Percentiles rank a stretch among this genome's conserved stretches.
These are phyloP conservation scores for Papilio dardanus DNA, from an alignment of 1,140 invertebrate species.

Conservation along the genomic window DNA sequence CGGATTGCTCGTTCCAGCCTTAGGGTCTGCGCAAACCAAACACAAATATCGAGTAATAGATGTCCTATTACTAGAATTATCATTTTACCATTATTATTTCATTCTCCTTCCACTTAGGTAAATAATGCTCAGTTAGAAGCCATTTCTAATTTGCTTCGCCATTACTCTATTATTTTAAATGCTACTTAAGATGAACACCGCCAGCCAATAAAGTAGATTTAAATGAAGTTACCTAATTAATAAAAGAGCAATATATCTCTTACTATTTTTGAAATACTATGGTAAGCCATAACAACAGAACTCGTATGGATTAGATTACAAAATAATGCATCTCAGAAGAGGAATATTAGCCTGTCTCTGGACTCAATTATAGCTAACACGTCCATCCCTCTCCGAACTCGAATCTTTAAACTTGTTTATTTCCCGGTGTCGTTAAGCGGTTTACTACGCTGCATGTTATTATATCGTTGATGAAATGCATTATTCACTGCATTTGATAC, in stretches of 20 bases:
- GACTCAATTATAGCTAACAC: conserved; percentile 29
- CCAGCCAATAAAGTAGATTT: too few relatives aligned
- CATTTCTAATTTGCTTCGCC: background rate
- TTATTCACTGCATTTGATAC: conserved; percentile 9
- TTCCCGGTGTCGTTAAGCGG: conserved; percentile 29
- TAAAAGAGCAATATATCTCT: background rate
- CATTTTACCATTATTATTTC: background rate
- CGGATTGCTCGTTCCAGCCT: conserved; percentile 47
- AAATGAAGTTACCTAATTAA: background rate
- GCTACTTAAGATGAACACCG: too few relatives aligned
- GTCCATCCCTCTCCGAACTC: background rate
- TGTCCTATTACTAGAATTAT: background rate
- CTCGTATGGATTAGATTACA: conserved; percentile 4
- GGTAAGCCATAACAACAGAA: too few relatives aligned
- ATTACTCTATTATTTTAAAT: too few relatives aligned
- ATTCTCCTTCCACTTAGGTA: background rate
- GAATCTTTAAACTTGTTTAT: conserved; percentile 9
- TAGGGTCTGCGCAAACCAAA: conserved; percentile 4
- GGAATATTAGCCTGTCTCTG: conserved; percentile 13
- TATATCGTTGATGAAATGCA: conserved; percentile 29
- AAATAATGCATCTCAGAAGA: conserved; percentile 1
- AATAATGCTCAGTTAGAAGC: too few relatives aligned
- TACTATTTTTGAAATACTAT: background rate
- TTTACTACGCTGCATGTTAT: conserved; percentile 27
- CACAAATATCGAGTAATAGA: background rate